Percentiles rank a stretch among this genome's conserved stretches.
Conservation (phyloP, 2,888 invertebrate species). For the Tetrapedia diversipes region DNA sequence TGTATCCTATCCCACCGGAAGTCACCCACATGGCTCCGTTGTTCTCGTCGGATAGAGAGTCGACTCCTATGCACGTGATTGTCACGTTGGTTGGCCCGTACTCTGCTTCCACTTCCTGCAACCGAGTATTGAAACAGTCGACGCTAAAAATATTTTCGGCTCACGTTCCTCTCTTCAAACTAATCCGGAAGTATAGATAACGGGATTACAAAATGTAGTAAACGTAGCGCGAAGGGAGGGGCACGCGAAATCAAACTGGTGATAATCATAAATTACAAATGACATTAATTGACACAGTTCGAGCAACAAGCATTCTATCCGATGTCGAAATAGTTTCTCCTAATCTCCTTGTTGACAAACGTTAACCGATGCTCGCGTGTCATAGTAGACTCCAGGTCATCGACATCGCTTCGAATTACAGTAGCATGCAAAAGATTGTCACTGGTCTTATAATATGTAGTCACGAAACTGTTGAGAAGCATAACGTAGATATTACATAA, state of each 20-base stretch:
- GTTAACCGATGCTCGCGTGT: not conserved
- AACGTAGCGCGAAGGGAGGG: not conserved
- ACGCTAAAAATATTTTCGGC: not conserved
- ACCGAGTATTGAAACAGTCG: not conserved
- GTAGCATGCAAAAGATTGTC: too few relatives aligned
- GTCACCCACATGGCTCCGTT: slow-evolving; percentile 68
- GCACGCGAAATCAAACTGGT: not conserved
- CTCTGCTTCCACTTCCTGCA: slow-evolving; percentile 69
- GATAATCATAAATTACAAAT: slow-evolving; percentile 1
- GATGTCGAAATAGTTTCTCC: not conserved
- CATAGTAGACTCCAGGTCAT: not conserved
- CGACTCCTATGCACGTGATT: slow-evolving; percentile 69
- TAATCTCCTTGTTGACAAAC: not conserved
- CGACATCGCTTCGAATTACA: slow-evolving; percentile 9
- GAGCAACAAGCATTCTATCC: not conserved
- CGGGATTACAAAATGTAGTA: not conserved
- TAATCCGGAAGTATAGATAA: not conserved
- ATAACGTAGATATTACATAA: too few relatives aligned
- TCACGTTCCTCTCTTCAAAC: too few relatives aligned
- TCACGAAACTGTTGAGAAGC: too few relatives aligned
- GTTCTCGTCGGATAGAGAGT: slow-evolving; percentile 63
- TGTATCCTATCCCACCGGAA: slow-evolving; percentile 67
- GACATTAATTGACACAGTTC: not conserved
- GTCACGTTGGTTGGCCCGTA: slow-evolving; percentile 66
- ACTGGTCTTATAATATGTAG: too few relatives aligned